Base-by-base conservation (phyloP, 2,888 invertebrate genomes). In the Agelastica alni region DNA sequence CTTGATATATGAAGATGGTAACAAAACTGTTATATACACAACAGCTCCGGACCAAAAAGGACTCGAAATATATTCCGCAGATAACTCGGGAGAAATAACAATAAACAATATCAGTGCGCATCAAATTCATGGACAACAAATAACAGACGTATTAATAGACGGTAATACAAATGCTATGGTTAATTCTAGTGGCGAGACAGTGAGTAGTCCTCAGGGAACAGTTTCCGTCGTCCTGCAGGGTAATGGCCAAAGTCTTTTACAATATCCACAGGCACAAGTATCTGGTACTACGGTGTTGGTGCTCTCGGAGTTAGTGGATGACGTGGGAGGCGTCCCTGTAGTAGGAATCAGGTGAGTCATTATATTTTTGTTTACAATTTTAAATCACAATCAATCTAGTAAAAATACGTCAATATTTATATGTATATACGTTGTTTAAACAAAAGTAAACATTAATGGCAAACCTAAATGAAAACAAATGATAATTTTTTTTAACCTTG, bases 1-100 rank as follows among this genome's bases (percentile, higher is more conserved):
- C 75, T 79, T 91, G 68, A 91, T 91, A 69, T 91, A 90, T 76
- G 89, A 90, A 71, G 90, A 90, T 69, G 90, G 90, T 39, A 89
- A 89, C 72, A 89, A 91, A 74, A 90, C 90, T 2, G 89, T 91
- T 56, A 90, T 90, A 74, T 91, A 91, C 69, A 90, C 90, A 45
- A 87, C 88, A 56, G 84, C 85, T 7, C 87, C 86, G 53, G 89
- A 90, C 71, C 89, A 89, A 71, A 89, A 90, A 75, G 85, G 89
- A 37, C 84, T 91, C 36, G 90, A 90, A 78, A 89, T 90, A 77
- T 87, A 86, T 72, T 86, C 86, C 61, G 85, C 86, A 10, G 86
- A 87, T 58, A 75, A 75, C 58, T 70, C 75, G 13, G 74, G 76
- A 6, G 77, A 76, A 57, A 76, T 77, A 36, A 76, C 77, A 2